phyloP scores from a whole-genome alignment of 2,888 invertebrate genomes.

The Ditula angustiorana region DNA sequence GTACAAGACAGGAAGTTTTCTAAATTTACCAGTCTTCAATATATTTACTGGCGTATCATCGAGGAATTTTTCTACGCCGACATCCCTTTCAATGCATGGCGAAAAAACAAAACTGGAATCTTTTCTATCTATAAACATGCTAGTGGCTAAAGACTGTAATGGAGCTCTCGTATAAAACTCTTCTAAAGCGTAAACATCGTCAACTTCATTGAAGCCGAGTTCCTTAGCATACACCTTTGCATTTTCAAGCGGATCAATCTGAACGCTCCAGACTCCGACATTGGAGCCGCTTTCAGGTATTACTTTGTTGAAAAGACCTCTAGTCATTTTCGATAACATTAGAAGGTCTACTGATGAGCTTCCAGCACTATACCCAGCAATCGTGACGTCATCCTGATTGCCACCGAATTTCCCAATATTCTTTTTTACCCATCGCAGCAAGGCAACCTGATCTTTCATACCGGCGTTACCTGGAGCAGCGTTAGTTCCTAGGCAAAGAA shows the following conservation, averaged over 20 bases:
- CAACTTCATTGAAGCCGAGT: constrained; percentile 1
- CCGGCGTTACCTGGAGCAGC: constrained; percentile 43
- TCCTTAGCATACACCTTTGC: constrained; percentile 4
- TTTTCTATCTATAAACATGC: not conserved
- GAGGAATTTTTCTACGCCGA: constrained; percentile 3
- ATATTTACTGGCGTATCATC: constrained; percentile 10
- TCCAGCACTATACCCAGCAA: constrained; percentile 34
- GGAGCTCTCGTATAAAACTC: constrained; percentile 11
- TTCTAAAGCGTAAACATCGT: constrained; percentile 6
- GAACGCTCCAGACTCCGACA: constrained; percentile 13
- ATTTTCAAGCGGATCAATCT: constrained; percentile 21
- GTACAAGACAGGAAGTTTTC: constrained; percentile 14
- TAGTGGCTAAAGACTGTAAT: not conserved
- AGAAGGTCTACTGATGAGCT: constrained; percentile 33
- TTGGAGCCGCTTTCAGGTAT: constrained; percentile 32
- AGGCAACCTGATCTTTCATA: constrained; percentile 41
- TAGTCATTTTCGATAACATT: constrained; percentile 23
- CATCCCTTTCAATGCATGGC: constrained; percentile 2
- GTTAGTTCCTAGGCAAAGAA: constrained; percentile 38
- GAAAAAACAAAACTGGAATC: constrained; percentile 3
- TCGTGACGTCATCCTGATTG: constrained; percentile 35
- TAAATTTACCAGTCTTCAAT: constrained; percentile 8
- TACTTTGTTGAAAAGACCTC: constrained; percentile 38
- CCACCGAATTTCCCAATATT: constrained; percentile 37
- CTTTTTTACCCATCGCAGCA: constrained; percentile 17